Evolutionary conservation across 2,113 vertebrate species (phyloP), one percentile per base, ranked within the genome.

Genomic region (Elgaria multicarinata): DNA sequence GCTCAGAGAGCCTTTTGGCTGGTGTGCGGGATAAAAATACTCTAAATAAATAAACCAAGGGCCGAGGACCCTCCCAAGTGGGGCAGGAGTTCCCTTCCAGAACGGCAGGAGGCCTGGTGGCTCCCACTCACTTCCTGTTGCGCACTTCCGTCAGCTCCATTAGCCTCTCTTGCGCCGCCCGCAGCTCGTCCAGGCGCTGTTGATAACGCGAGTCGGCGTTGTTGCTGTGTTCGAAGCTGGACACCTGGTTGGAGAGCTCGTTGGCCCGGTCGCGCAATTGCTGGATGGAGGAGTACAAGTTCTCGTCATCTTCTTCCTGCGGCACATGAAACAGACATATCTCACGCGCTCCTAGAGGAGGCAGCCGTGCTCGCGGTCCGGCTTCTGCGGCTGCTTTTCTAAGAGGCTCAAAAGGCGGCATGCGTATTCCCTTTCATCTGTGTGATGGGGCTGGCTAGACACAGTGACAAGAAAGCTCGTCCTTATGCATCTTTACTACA

Each of bases 271-370:
- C 98, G 28, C 98, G 96, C 22, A 98, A 95, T 83, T 97, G 97
- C 96, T 98, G 98, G 94, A 98, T 98, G 91, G 98, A 98, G 0
- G 97, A 97, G 95, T 98, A 98, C 77, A 98, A 93, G 94, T 98
- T 98, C 95, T 98, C 98, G 3, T 98, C 98, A 0, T 98, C 98
- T 93, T 98, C 98, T 87, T 98, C 98, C 98, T 98, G 97, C 69
- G 74, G 69, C 1, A 6, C 62, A 31, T 31, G 31, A 53, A 89
- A 18, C 53, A 10, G 22, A 53, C 24, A 6, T 33, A 1, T 36
- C 31, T 44, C 33, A 44, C 13, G 24, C n/a, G 16, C 18, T 4
- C 13, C 26, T 12, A 4, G 58, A 46, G 6, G 74, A 20, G n/a
- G 3, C 10, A 26, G 28, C 31, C 4, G 36, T 9, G 10, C 13